A percentile compares a stretch with the other conserved stretches of the same genome.
Conservation (phyloP, 2,888 invertebrate genomes). For the Plebejus argus region DNA sequence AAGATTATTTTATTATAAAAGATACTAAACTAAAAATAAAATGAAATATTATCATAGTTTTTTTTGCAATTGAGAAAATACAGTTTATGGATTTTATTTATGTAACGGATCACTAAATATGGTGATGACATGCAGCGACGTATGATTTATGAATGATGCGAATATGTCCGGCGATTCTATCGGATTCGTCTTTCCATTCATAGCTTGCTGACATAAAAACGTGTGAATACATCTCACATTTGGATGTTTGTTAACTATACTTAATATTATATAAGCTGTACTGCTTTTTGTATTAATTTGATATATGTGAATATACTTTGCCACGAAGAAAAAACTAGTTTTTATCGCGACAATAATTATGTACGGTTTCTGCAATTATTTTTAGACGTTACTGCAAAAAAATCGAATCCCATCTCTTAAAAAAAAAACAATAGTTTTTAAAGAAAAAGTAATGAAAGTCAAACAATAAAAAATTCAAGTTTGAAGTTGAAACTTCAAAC, state of each 20-base stretch:
- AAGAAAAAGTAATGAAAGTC: not conserved
- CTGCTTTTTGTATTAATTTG: not conserved
- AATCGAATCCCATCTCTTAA: not conserved
- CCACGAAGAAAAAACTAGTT: too few species aligned
- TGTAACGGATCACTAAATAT: not conserved
- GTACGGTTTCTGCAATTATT: not conserved
- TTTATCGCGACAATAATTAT: not conserved
- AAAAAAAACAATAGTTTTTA: not conserved
- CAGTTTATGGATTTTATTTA: not conserved
- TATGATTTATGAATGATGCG: not conserved
- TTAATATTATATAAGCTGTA: not conserved
- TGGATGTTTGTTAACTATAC: not conserved
- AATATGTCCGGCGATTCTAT: slow-evolving; percentile 3
- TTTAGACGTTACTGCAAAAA: not conserved
- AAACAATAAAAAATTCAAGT: not conserved
- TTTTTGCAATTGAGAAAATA: too few species aligned
- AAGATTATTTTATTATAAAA: too few species aligned
- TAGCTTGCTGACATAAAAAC: not conserved
- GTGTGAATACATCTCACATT: slow-evolving; percentile 12
- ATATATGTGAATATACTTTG: not conserved
- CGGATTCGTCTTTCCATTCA: slow-evolving; percentile 5
- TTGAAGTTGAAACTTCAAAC: not conserved
- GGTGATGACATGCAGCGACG: slow-evolving; percentile 4
- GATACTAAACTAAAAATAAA: too few species aligned
- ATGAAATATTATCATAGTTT: too few species aligned